Evolutionary conservation across 37 sponge, comb jelly and placozoan genomes (phyloP).

Genomic region (Halisarca cf. caerulea): DNA sequence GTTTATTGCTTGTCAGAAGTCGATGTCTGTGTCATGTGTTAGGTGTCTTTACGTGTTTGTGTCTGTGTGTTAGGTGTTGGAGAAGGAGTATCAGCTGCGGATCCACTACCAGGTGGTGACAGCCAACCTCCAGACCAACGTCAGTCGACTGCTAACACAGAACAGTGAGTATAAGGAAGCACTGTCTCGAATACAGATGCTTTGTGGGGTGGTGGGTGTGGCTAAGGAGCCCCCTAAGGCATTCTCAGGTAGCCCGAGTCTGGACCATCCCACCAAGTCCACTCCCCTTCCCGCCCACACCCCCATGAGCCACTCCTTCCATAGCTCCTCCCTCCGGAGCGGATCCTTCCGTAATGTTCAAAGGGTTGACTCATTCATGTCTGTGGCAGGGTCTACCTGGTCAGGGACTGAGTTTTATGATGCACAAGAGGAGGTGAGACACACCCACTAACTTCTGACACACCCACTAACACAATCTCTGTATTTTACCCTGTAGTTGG

Average conservation of each 20-base stretch:
- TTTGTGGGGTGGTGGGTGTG: background rate
- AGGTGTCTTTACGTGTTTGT: no score
- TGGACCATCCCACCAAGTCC: background rate
- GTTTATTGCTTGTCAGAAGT: no score
- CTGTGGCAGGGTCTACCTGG: conserved; percentile 56
- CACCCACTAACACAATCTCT: background rate
- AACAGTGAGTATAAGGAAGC: conserved; percentile 56
- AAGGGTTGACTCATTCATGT: conserved; percentile 67
- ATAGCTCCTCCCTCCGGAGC: background rate
- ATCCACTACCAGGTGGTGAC: conserved; percentile 13
- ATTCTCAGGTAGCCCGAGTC: background rate
- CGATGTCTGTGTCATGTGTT: no score
- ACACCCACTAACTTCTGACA: background rate
- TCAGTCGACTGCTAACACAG: conserved; percentile 33
- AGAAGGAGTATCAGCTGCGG: conserved; percentile 20
- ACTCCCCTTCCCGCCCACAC: conserved; percentile 1
- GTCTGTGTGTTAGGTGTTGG: background rate
- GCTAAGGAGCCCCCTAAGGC: background rate
- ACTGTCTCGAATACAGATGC: conserved; percentile 49
- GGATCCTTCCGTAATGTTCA: conserved; percentile 10
- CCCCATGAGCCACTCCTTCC: background rate
- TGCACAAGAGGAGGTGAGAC: conserved; percentile 66
- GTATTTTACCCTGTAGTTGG: background rate
- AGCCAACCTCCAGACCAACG: conserved; percentile 7
- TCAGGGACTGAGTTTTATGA: conserved; percentile 71